A percentile compares a stretch with the other conserved stretches of the same genome.
Evolutionary conservation across 1,140 invertebrate genomes (phyloP).

Genomic region (Drosophila parabipectinata): DNA sequence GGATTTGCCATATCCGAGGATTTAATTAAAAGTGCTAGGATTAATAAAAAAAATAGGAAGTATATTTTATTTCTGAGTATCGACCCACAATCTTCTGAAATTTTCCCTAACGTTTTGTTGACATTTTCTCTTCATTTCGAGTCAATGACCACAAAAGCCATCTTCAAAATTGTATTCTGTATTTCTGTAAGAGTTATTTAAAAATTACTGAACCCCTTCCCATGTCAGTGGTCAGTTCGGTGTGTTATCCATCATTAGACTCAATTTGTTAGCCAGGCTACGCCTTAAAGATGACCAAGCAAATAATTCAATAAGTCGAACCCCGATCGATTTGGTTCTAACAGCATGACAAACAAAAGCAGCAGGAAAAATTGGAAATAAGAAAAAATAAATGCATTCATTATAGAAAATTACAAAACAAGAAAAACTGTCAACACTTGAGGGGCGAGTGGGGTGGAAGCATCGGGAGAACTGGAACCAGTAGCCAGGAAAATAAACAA

Average conservation of each 20-base stretch:
- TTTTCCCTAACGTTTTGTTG: slow-evolving; percentile 52
- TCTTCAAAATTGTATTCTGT: slow-evolving; percentile 35
- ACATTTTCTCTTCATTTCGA: slow-evolving; percentile 56
- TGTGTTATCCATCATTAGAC: slow-evolving; percentile 56
- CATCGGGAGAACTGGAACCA: slow-evolving; percentile 15
- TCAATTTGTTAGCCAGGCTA: slow-evolving; percentile 54
- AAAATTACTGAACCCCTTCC: background rate
- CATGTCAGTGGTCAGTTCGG: slow-evolving; percentile 35
- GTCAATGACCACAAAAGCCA: slow-evolving; percentile 42
- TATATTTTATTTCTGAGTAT: too few relatives aligned
- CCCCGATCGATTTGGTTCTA: slow-evolving; percentile 43
- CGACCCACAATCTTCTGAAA: background rate
- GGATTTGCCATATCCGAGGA: slow-evolving; percentile 17
- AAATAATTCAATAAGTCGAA: slow-evolving; percentile 32
- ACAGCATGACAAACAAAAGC: slow-evolving; percentile 57
- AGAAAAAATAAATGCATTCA: slow-evolving; percentile 47
- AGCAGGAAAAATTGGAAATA: background rate
- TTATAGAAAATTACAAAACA: slow-evolving; percentile 45
- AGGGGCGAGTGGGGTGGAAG: slow-evolving; percentile 2
- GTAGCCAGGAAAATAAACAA: slow-evolving; percentile 45
- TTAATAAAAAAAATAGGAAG: background rate
- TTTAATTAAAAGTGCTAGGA: background rate
- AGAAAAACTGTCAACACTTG: slow-evolving; percentile 46
- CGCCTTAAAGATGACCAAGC: slow-evolving; percentile 54
- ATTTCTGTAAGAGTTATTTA: slow-evolving; percentile 5